A percentile compares a stretch with the other conserved stretches of the same genome.
These are phyloP conservation scores for Peromyscus leucopus DNA, from an alignment of 2,113 vertebrate species.

Conservation along the genomic window DNA sequence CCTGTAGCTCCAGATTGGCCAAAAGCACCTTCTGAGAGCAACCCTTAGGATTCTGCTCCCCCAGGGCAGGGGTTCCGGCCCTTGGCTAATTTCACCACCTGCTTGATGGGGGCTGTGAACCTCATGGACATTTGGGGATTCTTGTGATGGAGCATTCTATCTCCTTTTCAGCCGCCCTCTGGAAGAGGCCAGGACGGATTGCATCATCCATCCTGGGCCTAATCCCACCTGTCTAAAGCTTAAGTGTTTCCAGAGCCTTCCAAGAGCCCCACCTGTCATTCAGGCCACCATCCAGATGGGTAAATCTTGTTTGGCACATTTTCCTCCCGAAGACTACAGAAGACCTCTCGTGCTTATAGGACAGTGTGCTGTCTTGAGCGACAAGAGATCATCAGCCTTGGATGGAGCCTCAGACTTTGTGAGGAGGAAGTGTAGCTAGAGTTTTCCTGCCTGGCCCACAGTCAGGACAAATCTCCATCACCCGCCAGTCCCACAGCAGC, in stretches of 20 bases:
- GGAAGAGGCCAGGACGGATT: neutral
- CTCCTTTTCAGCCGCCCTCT: neutral
- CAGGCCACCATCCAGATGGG: neutral
- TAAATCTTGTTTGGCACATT: neutral
- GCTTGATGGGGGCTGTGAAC: neutral
- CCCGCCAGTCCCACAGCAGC: too few species aligned
- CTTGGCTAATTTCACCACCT: neutral
- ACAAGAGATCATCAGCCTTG: neutral
- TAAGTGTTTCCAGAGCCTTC: conserved; percentile 61
- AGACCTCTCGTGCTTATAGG: neutral
- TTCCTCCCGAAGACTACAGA: neutral
- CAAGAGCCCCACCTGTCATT: neutral
- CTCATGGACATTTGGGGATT: neutral
- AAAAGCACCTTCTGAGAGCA: neutral
- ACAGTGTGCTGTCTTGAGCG: accelerated
- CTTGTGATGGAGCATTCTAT: neutral
- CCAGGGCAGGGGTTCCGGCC: neutral
- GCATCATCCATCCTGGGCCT: neutral
- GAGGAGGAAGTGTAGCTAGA: neutral
- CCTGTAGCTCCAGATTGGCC: neutral
- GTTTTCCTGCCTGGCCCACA: too few species aligned
- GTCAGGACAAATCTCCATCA: too few species aligned
- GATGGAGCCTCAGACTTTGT: neutral
- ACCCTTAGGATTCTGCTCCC: neutral
- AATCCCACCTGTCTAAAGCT: conserved; percentile 1